Evolutionary conservation across 2,797 vertebrate species (phyloP), one percentile per base, ranked within the genome.

Genomic region (Borostomias antarcticus): DNA sequence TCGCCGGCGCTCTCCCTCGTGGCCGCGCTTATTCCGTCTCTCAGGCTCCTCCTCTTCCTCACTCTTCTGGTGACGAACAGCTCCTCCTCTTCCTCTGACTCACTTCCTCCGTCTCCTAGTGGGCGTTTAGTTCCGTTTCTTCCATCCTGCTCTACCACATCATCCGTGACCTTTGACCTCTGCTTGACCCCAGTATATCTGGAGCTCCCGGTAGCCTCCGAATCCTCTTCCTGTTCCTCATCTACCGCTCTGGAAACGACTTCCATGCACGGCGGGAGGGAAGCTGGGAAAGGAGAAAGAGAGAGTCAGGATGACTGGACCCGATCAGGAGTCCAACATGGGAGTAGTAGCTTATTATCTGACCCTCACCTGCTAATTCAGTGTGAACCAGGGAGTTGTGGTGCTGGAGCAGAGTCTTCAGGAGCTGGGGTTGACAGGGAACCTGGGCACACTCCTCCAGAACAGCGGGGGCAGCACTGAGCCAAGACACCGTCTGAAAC

Each of bases 401-500:
- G 62, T 93, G 90, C 53, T 91, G 82, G 5, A 89, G 83, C 51
- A 92, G 40, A n/a, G 84, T 62, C 47, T 77, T 85, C 3, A 93
- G 81, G 47, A 92, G 88, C 66, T 91, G 91, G 0, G 87, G 93
- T 61, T 93, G 89, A 23, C 88, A 86, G 29, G 90, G 89, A 13
- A 91, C 81, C 1, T 43, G 83, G 0, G 83, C 90, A 74, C 89
- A 92, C 69, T 90, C 90, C 66, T 93, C 91, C 81, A 92, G 62
- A 50, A 92, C 87, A 62, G 81, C 58, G 0, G 92, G 91, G 65
- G 89, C 58, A 0, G 77, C 66, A 17, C 73, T 85, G 74, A 94
- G 89, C 92, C 92, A 93, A 0, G 86, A 86, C 48, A 89, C 89
- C 0, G 91, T 94, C 93, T 94, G 76, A 37, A 68, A 69, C 5